Evolutionary conservation across 2,797 vertebrate genomes (phyloP).

Genomic region (Perodicticus potto): DNA sequence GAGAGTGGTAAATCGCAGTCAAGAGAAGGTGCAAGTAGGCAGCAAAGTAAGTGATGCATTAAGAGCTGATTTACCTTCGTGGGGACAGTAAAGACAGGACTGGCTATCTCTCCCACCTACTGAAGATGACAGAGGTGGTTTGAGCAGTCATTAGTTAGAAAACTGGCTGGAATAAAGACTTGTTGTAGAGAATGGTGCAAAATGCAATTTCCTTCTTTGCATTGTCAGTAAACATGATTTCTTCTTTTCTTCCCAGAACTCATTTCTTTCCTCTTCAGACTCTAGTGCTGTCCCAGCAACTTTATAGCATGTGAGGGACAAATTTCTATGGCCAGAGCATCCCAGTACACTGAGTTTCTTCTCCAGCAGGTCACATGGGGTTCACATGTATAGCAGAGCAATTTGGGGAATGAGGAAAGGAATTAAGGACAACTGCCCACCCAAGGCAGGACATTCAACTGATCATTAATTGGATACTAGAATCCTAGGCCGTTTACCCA

Average conservation of each 20-base stretch:
- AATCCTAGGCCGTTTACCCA: not conserved
- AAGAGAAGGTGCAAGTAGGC: not conserved
- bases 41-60: not conserved
- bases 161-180: not conserved
- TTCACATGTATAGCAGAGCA: not conserved
- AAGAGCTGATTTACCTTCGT: not conserved
- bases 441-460: not conserved
- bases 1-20: not conserved
- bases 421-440: not conserved
- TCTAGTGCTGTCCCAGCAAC: not conserved
- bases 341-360: not conserved
- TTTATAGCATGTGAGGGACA: not conserved
- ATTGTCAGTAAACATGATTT: not conserved
- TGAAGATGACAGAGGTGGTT: not conserved
- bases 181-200: not conserved
- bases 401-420: not conserved
- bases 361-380: not conserved
- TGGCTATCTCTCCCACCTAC: not conserved
- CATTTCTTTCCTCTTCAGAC: not conserved
- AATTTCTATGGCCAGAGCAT: not conserved
- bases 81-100: not conserved
- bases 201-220: not conserved
- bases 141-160: not conserved
- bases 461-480: not conserved
- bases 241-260: not conserved